Base-by-base conservation (phyloP, 1,140 invertebrate genomes). In the Meloidogyne chitwoodi region DNA sequence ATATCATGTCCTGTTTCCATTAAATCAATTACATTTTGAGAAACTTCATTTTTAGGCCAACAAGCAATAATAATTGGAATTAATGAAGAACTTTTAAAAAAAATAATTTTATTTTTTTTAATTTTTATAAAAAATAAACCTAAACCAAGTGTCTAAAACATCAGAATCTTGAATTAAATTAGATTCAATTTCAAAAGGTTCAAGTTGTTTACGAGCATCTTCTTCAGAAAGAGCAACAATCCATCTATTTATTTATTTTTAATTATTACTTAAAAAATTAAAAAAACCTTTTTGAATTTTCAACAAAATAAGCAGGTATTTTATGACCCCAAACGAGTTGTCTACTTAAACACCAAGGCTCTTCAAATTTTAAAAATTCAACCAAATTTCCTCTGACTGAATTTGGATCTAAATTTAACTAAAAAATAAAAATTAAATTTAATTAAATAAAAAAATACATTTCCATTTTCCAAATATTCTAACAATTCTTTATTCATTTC, bases 251-350 rank as follows among this genome's bases (percentile, higher is more conserved):
- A 19, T 27, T 11, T 11, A n/a, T 24, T 11, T 4, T 38, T 3
- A 26, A 24, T 16, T 19, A 34, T n/a, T 22, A 78, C 2, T 22
- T 1, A n/a, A 22, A 22, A 68, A 16, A 24, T 31, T 2, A 68
- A 26, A 26, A 14, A 8, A 24, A 70, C 41, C 76, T 68, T 34
- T 80, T 74, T 14, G 38, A 31, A 24, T 71, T 41, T 19, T 77
- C 44, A 16, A 66, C 61, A n/a, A 61, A 91, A 89, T 98, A 99
- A 0, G 95, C 95, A 3, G 97, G 97, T 84, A 99, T 97, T 68
- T 93, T 91, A 90, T 99, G 97, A 10, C 97, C 97, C 97, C 97
- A 99, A 94, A 95, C 97, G 3, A 99, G 89, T 88, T 99, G 96
- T 19, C 96, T 90, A 64, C 84, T 85, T 29, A 85, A 67, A 77